These are phyloP conservation scores for Solen grandis DNA, from an alignment of 1,140 invertebrate species.

Conservation along the genomic window DNA sequence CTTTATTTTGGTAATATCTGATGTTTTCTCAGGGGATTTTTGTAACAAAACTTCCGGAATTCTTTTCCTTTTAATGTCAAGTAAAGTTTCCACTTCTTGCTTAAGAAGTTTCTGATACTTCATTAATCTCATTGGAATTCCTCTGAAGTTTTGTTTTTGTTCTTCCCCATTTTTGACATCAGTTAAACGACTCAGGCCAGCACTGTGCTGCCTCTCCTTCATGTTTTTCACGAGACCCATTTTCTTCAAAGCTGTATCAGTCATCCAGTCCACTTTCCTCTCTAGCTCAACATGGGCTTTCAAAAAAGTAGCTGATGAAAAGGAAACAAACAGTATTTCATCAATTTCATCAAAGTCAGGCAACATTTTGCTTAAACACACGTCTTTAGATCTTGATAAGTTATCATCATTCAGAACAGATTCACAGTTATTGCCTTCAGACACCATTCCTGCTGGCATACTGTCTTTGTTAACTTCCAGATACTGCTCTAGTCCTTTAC, in stretches of 20 bases:
- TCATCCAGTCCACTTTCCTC: constrained; percentile 67
- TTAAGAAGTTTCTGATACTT: constrained; percentile 72
- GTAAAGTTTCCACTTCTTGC: constrained; percentile 61
- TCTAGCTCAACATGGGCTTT: constrained; percentile 73
- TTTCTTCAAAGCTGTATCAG: constrained; percentile 49
- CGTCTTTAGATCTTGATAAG: too few relatives aligned
- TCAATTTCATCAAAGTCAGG: constrained; percentile 78
- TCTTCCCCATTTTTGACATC: constrained; percentile 57
- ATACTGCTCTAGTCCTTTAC: constrained; percentile 61
- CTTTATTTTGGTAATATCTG: constrained; percentile 76
- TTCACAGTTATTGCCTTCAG: too few relatives aligned
- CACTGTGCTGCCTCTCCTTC: constrained; percentile 57
- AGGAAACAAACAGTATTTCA: constrained; percentile 75
- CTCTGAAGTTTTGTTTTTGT: constrained; percentile 68
- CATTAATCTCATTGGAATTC: constrained; percentile 72
- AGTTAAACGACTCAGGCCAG: constrained; percentile 55
- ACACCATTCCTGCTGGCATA: not conserved
- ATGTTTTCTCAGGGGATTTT: constrained; percentile 66
- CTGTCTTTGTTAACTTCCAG: constrained; percentile 39
- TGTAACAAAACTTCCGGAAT: constrained; percentile 11
- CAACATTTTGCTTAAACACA: constrained; percentile 58
- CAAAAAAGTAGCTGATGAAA: constrained; percentile 69
- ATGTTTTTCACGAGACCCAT: constrained; percentile 37
- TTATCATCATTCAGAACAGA: constrained; percentile 29
- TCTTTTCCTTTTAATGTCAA: constrained; percentile 52